Evolutionary conservation across 2,113 vertebrate species (phyloP).

Genomic region (Abramis brama): DNA sequence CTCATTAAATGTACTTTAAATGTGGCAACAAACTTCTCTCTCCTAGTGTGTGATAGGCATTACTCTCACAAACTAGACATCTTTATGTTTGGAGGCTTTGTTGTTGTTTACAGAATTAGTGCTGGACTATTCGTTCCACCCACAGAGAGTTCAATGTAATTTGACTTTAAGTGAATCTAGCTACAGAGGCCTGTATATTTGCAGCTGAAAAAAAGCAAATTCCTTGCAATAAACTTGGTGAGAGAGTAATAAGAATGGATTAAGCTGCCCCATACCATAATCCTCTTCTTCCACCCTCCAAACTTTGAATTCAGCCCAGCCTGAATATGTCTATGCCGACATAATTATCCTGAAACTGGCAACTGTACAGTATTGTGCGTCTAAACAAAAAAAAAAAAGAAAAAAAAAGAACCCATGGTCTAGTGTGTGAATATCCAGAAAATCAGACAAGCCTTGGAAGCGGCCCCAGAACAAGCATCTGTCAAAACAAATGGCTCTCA

Average conservation of each 20-base stretch:
- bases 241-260: constrained; percentile 53
- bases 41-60: not conserved
- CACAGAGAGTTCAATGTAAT: constrained; percentile 14
- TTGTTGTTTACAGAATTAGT: constrained; percentile 8
- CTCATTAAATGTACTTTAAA: not conserved
- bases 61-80: constrained; percentile 9
- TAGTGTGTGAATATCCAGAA: constrained; percentile 70
- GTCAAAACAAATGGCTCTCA: constrained; percentile 78
- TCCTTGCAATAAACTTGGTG: constrained; percentile 11
- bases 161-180: constrained; percentile 40
- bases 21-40: not conserved
- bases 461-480: constrained; percentile 79
- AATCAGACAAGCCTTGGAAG: constrained; percentile 77
- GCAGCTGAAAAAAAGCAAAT: constrained; percentile 17
- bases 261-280: constrained; percentile 52
- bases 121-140: constrained; percentile 16
- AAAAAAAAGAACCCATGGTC: constrained; percentile 69
- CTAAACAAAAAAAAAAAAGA: constrained; percentile 68
- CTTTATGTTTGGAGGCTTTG: not conserved
- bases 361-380: constrained; percentile 75
- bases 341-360: constrained; percentile 73
- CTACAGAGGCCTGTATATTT: constrained; percentile 28
- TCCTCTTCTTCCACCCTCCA: constrained; percentile 53
- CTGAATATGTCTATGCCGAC: constrained; percentile 63
- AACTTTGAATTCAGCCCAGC: constrained; percentile 65